Percentiles rank a stretch among this genome's conserved stretches.
phyloP scores from a whole-genome alignment of 1,140 invertebrate species.

The Coptotermes formosanus region DNA sequence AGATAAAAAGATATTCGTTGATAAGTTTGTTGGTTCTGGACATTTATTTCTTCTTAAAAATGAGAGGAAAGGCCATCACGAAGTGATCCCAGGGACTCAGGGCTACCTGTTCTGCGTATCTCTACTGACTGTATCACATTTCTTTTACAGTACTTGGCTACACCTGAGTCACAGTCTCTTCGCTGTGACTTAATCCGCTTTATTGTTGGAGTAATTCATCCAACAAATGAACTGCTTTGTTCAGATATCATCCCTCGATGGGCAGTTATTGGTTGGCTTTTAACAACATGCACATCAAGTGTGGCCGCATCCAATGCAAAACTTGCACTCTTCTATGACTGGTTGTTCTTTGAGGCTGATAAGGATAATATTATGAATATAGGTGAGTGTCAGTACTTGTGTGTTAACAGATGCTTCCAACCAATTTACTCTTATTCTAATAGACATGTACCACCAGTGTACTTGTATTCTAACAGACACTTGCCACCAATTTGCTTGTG shows the following conservation, averaged over 20 bases:
- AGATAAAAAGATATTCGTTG: too few relatives aligned
- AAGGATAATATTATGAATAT: constrained; percentile 99
- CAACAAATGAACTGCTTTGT: constrained; percentile 93
- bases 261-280: constrained; percentile 97
- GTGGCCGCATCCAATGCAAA: constrained; percentile 95
- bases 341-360: constrained; percentile 93
- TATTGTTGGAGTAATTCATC: constrained; percentile 97
- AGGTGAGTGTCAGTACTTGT: constrained; percentile 46
- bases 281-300: constrained; percentile 93
- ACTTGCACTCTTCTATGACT: constrained; percentile 95
- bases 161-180: constrained; percentile 92
- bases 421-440: too few relatives aligned
- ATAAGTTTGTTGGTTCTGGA: too few relatives aligned
- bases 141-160: constrained; percentile 85
- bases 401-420: too few relatives aligned
- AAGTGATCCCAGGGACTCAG: too few relatives aligned
- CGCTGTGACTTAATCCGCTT: constrained; percentile 95
- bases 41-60: too few relatives aligned
- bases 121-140: constrained; percentile 25
- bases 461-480: too few relatives aligned
- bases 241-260: constrained; percentile 98
- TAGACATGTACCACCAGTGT: too few relatives aligned
- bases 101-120: neutral
- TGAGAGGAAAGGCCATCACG: too few relatives aligned
- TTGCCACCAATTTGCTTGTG: too few relatives aligned